Evolutionary conservation across 2,888 invertebrate species (phyloP).

Genomic region (Nemotelus pantherinus): DNA sequence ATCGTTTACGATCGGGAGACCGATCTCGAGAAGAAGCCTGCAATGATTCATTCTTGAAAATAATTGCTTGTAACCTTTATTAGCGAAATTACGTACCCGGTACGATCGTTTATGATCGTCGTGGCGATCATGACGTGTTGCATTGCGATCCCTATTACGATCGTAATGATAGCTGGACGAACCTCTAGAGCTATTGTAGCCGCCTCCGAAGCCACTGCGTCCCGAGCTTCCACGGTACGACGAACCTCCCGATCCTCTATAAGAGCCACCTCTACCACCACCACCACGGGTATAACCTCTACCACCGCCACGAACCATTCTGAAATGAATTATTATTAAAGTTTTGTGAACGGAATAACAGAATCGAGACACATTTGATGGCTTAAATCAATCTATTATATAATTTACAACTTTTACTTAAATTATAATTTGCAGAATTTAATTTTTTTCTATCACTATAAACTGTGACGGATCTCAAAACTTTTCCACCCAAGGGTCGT

Average conservation of each 20-base stretch:
- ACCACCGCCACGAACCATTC: slow-evolving; percentile 59
- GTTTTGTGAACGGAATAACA: not conserved
- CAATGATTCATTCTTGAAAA: slow-evolving; percentile 9
- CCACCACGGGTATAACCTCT: slow-evolving; percentile 56
- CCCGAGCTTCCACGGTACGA: slow-evolving; percentile 33
- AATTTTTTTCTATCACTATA: too few species aligned
- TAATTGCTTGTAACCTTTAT: not conserved
- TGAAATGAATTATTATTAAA: not conserved
- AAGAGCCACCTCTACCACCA: slow-evolving; percentile 55
- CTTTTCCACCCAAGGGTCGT: too few species aligned
- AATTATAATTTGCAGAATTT: too few species aligned
- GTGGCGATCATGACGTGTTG: slow-evolving; percentile 56
- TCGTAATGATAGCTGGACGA: slow-evolving; percentile 56
- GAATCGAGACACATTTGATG: too few species aligned
- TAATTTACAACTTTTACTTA: too few species aligned
- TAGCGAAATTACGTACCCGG: slow-evolving; percentile 56
- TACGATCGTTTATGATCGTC: slow-evolving; percentile 61
- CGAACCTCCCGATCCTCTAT: slow-evolving; percentile 49
- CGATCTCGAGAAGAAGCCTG: slow-evolving; percentile 62
- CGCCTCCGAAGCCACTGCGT: slow-evolving; percentile 50
- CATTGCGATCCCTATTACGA: slow-evolving; percentile 57
- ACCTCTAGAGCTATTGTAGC: slow-evolving; percentile 56
- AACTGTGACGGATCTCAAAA: too few species aligned
- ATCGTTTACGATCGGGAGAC: slow-evolving; percentile 61
- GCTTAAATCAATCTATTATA: too few species aligned